Conservation (phyloP, 2,888 invertebrate genomes). For the Nephrotoma flavescens region DNA sequence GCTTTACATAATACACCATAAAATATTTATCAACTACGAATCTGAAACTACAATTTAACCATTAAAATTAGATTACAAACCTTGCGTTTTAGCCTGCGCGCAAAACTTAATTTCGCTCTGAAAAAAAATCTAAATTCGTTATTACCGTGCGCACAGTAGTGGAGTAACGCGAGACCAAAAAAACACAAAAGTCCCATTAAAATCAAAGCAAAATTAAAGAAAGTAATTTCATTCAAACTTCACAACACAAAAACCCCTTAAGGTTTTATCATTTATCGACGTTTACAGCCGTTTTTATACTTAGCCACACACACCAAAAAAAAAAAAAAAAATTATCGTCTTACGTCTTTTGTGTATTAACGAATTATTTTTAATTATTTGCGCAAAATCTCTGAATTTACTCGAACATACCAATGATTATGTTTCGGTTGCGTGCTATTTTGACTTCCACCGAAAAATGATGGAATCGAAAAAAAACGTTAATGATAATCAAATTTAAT, state of each 20-base stretch:
- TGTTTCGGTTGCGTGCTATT: neutral
- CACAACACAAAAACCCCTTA: neutral
- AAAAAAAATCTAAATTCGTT: neutral
- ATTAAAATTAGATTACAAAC: neutral
- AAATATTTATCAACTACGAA: neutral
- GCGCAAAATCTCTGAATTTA: neutral
- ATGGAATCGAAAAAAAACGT: neutral
- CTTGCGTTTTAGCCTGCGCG: neutral
- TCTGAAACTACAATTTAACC: neutral
- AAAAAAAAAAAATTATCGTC: neutral
- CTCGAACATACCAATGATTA: neutral
- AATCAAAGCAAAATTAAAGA: neutral
- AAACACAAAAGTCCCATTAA: neutral
- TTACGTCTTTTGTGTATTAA: neutral
- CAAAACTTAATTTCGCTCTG: neutral
- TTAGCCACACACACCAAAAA: neutral
- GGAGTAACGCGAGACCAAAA: neutral
- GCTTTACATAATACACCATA: neutral
- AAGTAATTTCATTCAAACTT: neutral
- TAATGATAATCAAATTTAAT: neutral
- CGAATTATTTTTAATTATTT: neutral
- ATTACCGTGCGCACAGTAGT: neutral
- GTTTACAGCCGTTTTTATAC: neutral
- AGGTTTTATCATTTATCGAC: constrained; percentile 2
- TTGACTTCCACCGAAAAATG: neutral